Evolutionary conservation across 2,797 vertebrate species (phyloP).

Genomic region (Darevskia nairensis): DNA sequence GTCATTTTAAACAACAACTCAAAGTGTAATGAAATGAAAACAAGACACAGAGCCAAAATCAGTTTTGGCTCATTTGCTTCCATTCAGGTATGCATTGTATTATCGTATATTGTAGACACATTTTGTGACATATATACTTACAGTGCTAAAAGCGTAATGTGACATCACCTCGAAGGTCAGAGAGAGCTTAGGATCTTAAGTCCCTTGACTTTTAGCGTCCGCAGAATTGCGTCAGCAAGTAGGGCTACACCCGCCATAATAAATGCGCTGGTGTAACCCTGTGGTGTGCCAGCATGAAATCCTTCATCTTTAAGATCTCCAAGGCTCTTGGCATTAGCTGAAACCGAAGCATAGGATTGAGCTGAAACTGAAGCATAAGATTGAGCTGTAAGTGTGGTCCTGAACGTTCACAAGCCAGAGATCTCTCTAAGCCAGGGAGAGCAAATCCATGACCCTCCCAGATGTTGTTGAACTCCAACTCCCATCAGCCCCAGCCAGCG

Average conservation of each 20-base stretch:
- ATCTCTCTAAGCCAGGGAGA: background rate
- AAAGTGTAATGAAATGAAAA: background rate
- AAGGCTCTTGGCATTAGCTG: background rate
- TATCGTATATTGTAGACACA: background rate
- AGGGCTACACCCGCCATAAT: background rate
- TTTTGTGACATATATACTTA: background rate
- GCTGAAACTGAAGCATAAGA: background rate
- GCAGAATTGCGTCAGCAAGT: too few species aligned
- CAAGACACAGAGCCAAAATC: background rate
- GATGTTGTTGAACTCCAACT: too few species aligned
- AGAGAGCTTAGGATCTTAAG: background rate
- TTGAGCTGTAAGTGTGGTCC: background rate
- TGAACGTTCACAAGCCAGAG: background rate
- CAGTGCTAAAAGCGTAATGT: background rate
- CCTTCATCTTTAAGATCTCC: background rate
- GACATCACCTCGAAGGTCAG: background rate
- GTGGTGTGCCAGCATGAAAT: background rate
- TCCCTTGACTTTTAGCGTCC: too few species aligned
- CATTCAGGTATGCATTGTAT: background rate
- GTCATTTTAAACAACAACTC: background rate
- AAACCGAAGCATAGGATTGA: background rate
- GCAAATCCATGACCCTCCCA: background rate
- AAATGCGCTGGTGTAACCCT: background rate
- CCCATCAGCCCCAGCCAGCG: background rate
- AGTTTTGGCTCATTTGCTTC: background rate